These are phyloP conservation scores for Montipora capricornis DNA, from an alignment of 64 coral and sea anemone genomes.

Conservation along the genomic window DNA sequence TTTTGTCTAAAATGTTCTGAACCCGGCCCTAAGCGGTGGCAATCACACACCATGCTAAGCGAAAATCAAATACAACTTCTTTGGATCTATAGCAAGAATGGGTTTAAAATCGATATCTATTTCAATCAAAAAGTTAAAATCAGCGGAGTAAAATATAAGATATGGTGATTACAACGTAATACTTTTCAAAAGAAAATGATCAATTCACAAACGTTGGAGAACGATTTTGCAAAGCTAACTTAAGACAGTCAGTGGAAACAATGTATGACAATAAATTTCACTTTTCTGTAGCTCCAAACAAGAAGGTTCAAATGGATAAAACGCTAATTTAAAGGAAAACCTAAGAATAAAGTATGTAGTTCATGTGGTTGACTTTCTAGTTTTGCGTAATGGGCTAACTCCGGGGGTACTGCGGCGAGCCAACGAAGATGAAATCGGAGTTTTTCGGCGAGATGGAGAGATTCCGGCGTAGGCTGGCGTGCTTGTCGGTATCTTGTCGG, in stretches of 20 bases:
- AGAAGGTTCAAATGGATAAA: not conserved
- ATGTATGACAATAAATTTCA: not conserved
- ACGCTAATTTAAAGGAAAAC: not conserved
- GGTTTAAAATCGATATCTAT: conserved; percentile 14
- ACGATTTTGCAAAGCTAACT: not conserved
- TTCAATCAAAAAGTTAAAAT: conserved; percentile 2
- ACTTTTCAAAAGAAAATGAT: not conserved
- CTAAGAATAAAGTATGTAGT: not conserved
- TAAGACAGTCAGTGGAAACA: not conserved
- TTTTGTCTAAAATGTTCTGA: too few species aligned
- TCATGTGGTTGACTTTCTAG: conserved; percentile 82
- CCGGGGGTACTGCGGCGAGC: conserved; percentile 77
- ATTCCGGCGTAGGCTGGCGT: conserved; percentile 68
- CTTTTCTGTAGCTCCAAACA: not conserved
- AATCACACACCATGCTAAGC: not conserved
- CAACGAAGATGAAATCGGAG: conserved; percentile 55
- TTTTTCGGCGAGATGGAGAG: conserved; percentile 71
- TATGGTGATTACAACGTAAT: not conserved
- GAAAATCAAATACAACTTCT: too few species aligned
- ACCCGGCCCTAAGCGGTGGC: too few species aligned
- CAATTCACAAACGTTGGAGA: not conserved
- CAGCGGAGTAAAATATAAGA: not conserved
- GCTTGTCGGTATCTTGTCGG: conserved; percentile 78
- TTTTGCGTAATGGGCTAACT: conserved; percentile 87
- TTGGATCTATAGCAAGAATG: not conserved